A percentile compares a stretch with the other conserved stretches of the same genome.
phyloP scores from a whole-genome alignment of 2,797 vertebrate genomes.

The Danio kyathit region DNA sequence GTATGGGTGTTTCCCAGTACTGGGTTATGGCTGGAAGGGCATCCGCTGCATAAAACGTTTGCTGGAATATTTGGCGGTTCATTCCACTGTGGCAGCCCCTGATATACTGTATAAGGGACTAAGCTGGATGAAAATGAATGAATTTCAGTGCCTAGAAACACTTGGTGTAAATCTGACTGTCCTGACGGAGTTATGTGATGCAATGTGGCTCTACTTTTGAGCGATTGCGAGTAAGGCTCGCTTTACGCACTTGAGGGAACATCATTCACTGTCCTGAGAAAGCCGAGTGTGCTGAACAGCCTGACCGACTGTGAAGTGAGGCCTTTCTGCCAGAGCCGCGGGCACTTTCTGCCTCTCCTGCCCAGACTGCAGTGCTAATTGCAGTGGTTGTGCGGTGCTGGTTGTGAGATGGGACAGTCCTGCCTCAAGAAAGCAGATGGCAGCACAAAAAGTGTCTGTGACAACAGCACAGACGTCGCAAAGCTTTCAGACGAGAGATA shows the following conservation, averaged over 20 bases:
- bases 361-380: conserved; percentile 18
- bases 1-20: no score
- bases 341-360: conserved; percentile 9
- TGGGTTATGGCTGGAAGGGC: no score
- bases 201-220: conserved; percentile 1
- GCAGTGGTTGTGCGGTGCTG: conserved; percentile 13
- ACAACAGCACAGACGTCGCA: not conserved
- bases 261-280: conserved; percentile 6
- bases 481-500: not conserved
- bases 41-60: no score
- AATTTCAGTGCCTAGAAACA: not conserved
- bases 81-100: no score
- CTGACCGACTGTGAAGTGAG: conserved; percentile 5
- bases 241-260: conserved; percentile 14
- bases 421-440: conserved; percentile 26
- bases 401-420: conserved; percentile 25
- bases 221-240: not conserved
- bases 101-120: no score
- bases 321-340: conserved; percentile 6
- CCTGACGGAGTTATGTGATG: not conserved
- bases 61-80: no score
- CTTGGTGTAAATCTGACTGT: not conserved
- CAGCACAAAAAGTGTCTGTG: not conserved
- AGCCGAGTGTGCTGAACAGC: not conserved
- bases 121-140: no score